Percentiles rank a stretch among this genome's conserved stretches.
Conservation (phyloP, 2,113 vertebrate genomes). For the Cariama cristata region DNA sequence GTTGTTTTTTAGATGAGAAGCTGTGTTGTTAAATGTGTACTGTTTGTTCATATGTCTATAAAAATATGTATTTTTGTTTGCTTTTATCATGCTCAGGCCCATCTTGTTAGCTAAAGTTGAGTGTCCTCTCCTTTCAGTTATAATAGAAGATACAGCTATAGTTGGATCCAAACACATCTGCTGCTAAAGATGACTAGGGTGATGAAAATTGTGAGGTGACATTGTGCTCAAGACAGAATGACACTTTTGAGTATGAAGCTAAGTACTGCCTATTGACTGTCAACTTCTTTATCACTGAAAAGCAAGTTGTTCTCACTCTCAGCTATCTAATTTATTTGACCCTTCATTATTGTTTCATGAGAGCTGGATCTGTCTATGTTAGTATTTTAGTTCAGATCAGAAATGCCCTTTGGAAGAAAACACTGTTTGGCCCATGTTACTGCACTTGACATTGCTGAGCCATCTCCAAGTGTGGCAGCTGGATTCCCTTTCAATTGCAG, state of each 20-base stretch:
- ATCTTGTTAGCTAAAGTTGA: neutral
- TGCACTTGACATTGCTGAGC: neutral
- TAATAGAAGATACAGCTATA: neutral
- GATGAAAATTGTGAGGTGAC: neutral
- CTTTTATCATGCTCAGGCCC: neutral
- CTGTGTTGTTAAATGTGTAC: rapidly evolving
- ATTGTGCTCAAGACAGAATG: neutral
- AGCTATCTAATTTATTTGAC: neutral
- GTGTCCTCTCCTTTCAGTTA: neutral
- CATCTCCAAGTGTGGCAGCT: rapidly evolving
- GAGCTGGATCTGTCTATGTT: rapidly evolving
- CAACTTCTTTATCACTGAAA: neutral
- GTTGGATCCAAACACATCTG: neutral
- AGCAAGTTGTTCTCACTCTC: neutral
- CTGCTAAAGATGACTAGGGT: neutral
- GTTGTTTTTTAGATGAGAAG: neutral
- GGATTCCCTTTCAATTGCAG: rapidly evolving
- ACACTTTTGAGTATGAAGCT: neutral
- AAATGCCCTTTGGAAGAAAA: neutral
- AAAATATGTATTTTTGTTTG: rapidly evolving
- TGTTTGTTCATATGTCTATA: neutral
- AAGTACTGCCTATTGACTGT: neutral
- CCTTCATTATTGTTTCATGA: neutral
- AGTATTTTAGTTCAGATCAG: neutral
- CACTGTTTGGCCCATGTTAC: neutral